Percentiles rank a stretch among this genome's conserved stretches.
Conservation (phyloP, 2,888 invertebrate genomes). For the Erannis defoliaria region DNA sequence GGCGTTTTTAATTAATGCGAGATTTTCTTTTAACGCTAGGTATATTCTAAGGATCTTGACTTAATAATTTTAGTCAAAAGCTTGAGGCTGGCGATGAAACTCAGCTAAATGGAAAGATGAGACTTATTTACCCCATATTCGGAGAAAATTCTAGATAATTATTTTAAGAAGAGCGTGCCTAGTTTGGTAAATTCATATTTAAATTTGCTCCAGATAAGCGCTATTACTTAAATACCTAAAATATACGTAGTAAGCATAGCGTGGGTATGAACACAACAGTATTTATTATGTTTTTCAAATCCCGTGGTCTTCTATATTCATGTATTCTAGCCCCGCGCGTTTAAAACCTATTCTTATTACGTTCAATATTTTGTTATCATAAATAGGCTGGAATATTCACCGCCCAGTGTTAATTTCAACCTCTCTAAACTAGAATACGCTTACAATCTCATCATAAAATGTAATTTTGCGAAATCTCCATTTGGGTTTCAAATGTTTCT, state of each 20-base stretch:
- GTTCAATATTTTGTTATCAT: neutral
- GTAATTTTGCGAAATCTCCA: conserved; percentile 24
- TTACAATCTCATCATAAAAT: conserved; percentile 22
- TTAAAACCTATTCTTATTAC: too few relatives aligned
- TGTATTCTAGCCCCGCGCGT: too few relatives aligned
- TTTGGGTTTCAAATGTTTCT: conserved; percentile 30
- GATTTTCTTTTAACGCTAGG: conserved; percentile 47
- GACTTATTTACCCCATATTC: neutral
- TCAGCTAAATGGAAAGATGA: conserved; percentile 10
- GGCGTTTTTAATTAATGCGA: conserved; percentile 48
- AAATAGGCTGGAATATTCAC: neutral
- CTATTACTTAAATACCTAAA: too few relatives aligned
- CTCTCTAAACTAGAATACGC: conserved; percentile 1
- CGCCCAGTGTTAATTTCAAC: neutral
- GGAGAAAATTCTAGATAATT: neutral
- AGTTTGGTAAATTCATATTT: neutral
- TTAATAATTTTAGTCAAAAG: conserved; percentile 32
- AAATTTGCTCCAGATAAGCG: too few relatives aligned
- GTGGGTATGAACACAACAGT: too few relatives aligned
- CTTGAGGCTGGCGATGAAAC: conserved; percentile 11
- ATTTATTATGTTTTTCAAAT: too few relatives aligned
- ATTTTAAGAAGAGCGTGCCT: neutral
- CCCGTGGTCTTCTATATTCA: too few relatives aligned
- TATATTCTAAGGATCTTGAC: conserved; percentile 24
- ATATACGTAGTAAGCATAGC: too few relatives aligned